Evolutionary conservation across 2,888 invertebrate species (phyloP), one percentile per base, ranked within the genome.

Genomic region (Cremastinae sp.): DNA sequence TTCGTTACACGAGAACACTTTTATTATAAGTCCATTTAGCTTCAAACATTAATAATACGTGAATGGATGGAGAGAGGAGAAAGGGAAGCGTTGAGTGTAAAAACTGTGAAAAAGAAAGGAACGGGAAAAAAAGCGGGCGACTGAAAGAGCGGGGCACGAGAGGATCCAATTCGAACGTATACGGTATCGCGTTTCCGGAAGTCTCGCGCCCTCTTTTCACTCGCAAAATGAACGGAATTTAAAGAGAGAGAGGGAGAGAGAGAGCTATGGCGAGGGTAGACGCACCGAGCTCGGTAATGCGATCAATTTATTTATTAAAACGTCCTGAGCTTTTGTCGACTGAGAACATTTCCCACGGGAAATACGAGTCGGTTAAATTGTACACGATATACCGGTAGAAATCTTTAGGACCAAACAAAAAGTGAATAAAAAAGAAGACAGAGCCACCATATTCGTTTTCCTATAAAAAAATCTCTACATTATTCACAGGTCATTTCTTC

Each of bases 301-400:
- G 86, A 85, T 85, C 84, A 86, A 85, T 85, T 85, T 86, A 85
- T 85, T 85, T 85, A 85, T 86, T 83, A 86, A 84, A 84, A 84
- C 83, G 83, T 84, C 81, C 79, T 79, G 73, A 64, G 80, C 80
- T 82, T 84, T 83, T 85, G 85, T 83, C 78, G 78, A 72, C 78
- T 53, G 28, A 79, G 72, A 80, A 65, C 61, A 76, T 79, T 85
- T 85, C 85, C 86, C 85, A 85, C 84, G 85, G 81, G 85, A 85
- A 85, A 86, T 84, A 82, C 81, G 85, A 85, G 80, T 84, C 80
- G 83, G 79, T 81, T 81, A 73, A 80, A 83, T 83, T 14, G 83
- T 82, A 45, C 54, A 51, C 56, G 66, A 71, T 49, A 58, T 58
- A 62, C 70, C n/a, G 45, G 28, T 28, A 70, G 45, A 47, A 65